Base-by-base conservation (phyloP, 1,140 invertebrate genomes). In the Drosophila triauraria region DNA sequence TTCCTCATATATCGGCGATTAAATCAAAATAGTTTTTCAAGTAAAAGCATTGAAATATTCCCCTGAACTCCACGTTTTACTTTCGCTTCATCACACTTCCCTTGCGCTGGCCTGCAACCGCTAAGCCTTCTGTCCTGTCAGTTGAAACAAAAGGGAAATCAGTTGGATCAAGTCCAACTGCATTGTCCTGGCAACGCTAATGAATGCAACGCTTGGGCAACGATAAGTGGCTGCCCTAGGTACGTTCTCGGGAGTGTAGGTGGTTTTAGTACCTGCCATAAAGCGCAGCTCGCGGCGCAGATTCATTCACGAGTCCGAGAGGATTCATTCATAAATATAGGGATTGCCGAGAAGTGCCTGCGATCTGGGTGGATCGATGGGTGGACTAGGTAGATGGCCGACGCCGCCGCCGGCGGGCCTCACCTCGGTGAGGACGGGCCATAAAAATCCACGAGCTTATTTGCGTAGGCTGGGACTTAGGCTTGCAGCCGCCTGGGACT, bases 91-190 rank as follows among this genome's bases (percentile, higher is more conserved):
- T 43, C 35, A 32, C 51, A 60, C 30, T 60, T 48, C 4, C 51
- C 25, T 17, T 35, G 9, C 40, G 38, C 6, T 47, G 17, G 13
- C 10, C 27, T 27, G 30, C 43, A 20, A 30, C 17, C 10, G 20
- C 20, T 88, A 78, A 81, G 84, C 84, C 84, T 84, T 68, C 80
- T 67, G 72, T 68, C 72, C 61, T 63, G 80, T 80, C 80, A 87
- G 62, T 88, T 81, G 51, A 75, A 88, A 87, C 84, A 87, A 87
- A 86, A 80, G 80, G 69, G 59, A 87, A 87, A 87, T 87, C 84
- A 87, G 83, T 84, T 80, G 69, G 80, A 81, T 88, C 83, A 87
- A 75, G 84, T 88, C 65, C 74, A 75, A 50, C 30, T 67, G 62
- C 85, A 71, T 87, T 88, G 84, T 84, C 70, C 84, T 56, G 12